Percentiles rank a stretch among this genome's conserved stretches.
Evolutionary conservation across 2,797 vertebrate genomes (phyloP).

Genomic region (Balearica regulorum): DNA sequence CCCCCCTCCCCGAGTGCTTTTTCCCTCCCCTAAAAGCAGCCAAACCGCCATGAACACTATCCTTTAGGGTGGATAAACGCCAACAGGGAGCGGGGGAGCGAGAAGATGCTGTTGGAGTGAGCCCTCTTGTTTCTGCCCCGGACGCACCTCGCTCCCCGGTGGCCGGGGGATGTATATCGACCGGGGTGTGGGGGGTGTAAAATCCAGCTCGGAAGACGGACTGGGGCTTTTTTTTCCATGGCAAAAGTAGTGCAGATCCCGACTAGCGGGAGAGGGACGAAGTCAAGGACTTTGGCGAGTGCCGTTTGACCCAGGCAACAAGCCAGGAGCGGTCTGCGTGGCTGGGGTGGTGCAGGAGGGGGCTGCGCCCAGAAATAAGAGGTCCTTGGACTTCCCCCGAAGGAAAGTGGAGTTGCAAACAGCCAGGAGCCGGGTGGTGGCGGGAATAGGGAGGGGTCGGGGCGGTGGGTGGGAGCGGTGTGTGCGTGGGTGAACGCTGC

Average conservation of each 20-base stretch:
- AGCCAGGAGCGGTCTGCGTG: neutral
- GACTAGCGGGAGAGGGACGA: neutral
- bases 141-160: neutral
- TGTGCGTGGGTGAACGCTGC: neutral
- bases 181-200: neutral
- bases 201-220: neutral
- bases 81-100: accelerated
- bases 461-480: neutral
- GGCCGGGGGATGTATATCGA: accelerated
- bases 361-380: neutral
- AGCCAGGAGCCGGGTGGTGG: neutral
- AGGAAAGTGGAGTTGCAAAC: neutral
- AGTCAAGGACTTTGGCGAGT: neutral
- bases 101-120: neutral
- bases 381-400: neutral
- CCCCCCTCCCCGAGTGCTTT: accelerated
- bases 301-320: neutral
- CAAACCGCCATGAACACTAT: neutral
- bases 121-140: neutral
- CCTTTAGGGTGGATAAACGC: neutral
- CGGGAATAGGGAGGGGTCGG: no score
- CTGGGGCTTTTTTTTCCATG: neutral
- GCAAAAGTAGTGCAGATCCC: neutral
- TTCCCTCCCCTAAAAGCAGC: neutral
- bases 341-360: neutral